Percentiles rank a stretch among this genome's conserved stretches.
These are phyloP conservation scores for Nemoura dubitans DNA, from an alignment of 2,888 invertebrate species.

Conservation along the genomic window DNA sequence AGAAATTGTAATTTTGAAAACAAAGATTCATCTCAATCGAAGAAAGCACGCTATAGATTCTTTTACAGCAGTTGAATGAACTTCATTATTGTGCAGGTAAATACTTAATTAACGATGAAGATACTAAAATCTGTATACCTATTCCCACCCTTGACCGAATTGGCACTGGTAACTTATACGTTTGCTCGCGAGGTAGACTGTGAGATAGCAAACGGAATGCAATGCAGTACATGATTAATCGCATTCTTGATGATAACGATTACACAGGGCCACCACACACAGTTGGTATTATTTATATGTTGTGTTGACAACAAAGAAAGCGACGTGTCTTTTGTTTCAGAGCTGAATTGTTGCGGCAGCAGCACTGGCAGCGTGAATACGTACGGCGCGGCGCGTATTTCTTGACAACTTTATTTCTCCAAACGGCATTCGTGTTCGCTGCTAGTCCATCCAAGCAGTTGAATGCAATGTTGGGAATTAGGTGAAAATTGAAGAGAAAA, in stretches of 20 bases:
- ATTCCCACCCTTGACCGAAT: neutral
- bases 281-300: neutral
- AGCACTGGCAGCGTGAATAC: neutral
- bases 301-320: neutral
- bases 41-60: too few relatives aligned
- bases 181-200: neutral
- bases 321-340: neutral
- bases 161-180: neutral
- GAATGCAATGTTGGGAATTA: neutral
- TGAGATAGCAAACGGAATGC: neutral
- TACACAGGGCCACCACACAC: neutral
- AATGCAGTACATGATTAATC: neutral
- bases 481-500: neutral
- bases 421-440: neutral
- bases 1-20: too few relatives aligned
- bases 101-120: too few relatives aligned
- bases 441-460: neutral
- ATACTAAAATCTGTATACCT: too few relatives aligned
- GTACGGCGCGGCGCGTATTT: neutral
- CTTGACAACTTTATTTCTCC: neutral
- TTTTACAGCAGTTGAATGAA: too few relatives aligned
- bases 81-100: too few relatives aligned
- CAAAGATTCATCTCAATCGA: too few relatives aligned
- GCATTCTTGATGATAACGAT: neutral
- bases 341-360: neutral